Evolutionary conservation across 2,888 invertebrate genomes (phyloP).

Genomic region (Melipona bicolor): DNA sequence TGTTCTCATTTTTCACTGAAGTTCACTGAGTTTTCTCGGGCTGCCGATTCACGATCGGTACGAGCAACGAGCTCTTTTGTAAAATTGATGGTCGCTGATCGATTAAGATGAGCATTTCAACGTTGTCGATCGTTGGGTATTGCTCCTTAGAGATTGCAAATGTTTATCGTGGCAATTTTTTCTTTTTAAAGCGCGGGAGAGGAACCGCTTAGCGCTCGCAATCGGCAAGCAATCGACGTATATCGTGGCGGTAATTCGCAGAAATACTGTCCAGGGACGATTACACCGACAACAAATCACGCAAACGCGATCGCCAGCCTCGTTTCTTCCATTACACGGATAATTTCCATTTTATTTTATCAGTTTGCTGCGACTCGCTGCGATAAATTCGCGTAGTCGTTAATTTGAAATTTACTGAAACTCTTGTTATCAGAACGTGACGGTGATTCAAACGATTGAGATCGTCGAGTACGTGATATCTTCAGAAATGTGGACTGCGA

Average conservation of each 20-base stretch:
- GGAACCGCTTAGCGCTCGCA: constrained; percentile 6
- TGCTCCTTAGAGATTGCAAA: constrained; percentile 9
- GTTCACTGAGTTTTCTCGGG: neutral
- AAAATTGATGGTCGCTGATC: constrained; percentile 35
- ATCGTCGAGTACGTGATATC: neutral
- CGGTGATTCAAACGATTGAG: neutral
- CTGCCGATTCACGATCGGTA: neutral
- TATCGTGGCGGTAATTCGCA: constrained; percentile 1
- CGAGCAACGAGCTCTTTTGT: constrained; percentile 1
- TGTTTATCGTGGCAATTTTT: constrained; percentile 18
- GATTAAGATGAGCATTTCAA: neutral
- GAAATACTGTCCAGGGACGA: neutral
- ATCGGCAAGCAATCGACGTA: neutral
- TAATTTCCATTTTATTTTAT: neutral
- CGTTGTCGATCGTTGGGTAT: neutral
- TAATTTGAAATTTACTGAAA: neutral
- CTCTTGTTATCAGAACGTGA: neutral
- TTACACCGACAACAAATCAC: neutral
- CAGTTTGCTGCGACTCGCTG: neutral
- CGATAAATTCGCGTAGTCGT: neutral
- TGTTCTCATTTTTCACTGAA: neutral
- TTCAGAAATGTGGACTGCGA: no score
- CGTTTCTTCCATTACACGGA: neutral
- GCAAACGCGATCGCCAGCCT: neutral
- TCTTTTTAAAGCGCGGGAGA: neutral